Evolutionary conservation across 2,113 vertebrate species (phyloP), one percentile per base, ranked within the genome.

Genomic region (Lophius piscatorius): DNA sequence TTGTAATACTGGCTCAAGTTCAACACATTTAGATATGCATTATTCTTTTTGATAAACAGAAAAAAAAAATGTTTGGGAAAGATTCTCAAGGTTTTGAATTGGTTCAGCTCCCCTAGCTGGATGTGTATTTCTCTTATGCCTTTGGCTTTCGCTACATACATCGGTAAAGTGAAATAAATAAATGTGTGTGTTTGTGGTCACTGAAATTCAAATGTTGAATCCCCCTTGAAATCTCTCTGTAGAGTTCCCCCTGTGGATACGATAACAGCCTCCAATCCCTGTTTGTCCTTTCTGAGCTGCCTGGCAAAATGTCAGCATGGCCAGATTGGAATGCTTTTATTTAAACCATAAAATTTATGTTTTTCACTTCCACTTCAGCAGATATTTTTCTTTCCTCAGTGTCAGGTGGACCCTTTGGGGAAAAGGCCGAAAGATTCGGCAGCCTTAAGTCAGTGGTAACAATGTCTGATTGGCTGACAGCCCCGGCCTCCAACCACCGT

Each of bases 381-480:
- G 29, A 31, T 23, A 9, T n/a, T 44, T 51, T 34, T 22, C 13
- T 21, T 9, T 11, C 7, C 14, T 10, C 12, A 6, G 17, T 34
- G 59, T 54, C 52, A 68, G 46, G 59, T 72, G 60, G 56, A 69
- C 47, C 52, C 56, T 51, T 47, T 35, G n/a, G 56, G 62, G 38
- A 68, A 62, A 67, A 35, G 1, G 42, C 45, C 49, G 24, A 41
- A 42, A 60, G 51, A 60, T 39, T 34, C 26, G 0, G 38, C 5
- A 35, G 72, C 72, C 66, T 83, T 77, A 55, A 74, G 50, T 40
- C 59, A 23, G 18, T 47, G 44, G 38, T 24, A 22, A 8, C 56
- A 14, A n/a, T 13, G 3, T 28, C 17, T 66, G 64, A 84, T 82
- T 79, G 80, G 71, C 55, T 63, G 65, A 67, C 56, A 63, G 74